Evolutionary conservation across 2,888 invertebrate species (phyloP).

Genomic region (Corbicula japonica): DNA sequence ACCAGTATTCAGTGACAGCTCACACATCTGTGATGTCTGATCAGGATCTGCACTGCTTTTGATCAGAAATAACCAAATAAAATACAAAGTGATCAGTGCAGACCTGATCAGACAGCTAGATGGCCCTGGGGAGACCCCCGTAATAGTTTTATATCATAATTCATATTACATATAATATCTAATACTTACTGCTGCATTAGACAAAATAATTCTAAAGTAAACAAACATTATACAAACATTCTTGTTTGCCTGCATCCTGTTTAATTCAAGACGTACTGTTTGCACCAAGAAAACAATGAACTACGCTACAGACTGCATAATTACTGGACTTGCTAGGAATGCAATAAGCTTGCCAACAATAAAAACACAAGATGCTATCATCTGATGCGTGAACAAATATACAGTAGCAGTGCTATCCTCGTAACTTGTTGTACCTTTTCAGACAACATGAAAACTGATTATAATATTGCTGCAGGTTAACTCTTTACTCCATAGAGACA

Average conservation of each 20-base stretch:
- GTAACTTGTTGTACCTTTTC: not conserved
- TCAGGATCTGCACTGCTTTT: too few species aligned
- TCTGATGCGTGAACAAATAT: constrained; percentile 5
- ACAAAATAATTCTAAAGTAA: not conserved
- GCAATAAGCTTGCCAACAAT: constrained; percentile 20
- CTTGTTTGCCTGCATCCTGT: not conserved
- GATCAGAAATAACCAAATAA: too few species aligned
- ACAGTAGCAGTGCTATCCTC: too few species aligned
- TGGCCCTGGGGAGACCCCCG: too few species aligned
- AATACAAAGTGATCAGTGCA: too few species aligned
- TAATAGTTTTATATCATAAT: not conserved
- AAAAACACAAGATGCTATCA: constrained; percentile 12
- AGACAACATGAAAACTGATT: not conserved
- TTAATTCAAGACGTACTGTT: too few species aligned
- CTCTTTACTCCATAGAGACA: not conserved
- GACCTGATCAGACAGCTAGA: too few species aligned
- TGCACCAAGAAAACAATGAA: not conserved
- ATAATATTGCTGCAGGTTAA: not conserved
- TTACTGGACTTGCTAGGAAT: constrained; percentile 28
- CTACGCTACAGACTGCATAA: constrained; percentile 10
- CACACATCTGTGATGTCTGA: too few species aligned
- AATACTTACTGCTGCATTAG: not conserved
- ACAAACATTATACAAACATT: not conserved
- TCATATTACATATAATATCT: not conserved
- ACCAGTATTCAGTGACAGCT: too few species aligned